phyloP scores from a whole-genome alignment of 2,113 vertebrate species.

The Coptodon bakossiorum region DNA sequence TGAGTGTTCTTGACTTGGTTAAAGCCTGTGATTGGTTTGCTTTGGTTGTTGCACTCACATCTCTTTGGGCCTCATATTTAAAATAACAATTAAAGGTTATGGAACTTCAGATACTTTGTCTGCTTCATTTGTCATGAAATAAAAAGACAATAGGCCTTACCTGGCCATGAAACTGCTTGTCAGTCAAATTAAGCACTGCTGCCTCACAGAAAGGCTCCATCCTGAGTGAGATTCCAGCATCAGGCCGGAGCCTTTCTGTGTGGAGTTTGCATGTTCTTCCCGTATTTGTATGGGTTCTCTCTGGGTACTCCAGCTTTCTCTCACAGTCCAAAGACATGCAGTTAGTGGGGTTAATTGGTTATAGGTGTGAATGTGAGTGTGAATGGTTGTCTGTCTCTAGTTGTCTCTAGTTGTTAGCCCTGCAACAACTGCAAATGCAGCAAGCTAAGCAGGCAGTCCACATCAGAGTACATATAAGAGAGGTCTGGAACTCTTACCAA shows the following conservation, averaged over 20 bases:
- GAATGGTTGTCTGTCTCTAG: background rate
- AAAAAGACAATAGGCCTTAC: background rate
- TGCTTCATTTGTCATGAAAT: background rate
- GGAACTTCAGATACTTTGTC: background rate
- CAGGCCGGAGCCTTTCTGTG: background rate
- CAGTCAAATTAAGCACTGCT: background rate
- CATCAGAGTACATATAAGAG: background rate
- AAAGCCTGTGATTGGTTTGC: background rate
- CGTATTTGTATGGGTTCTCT: background rate
- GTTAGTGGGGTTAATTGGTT: background rate
- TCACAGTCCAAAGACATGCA: background rate
- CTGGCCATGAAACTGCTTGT: background rate
- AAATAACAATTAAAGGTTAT: background rate
- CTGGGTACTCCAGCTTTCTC: background rate
- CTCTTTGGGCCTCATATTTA: background rate
- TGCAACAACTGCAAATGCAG: background rate
- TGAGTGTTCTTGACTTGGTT: background rate
- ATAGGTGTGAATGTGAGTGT: background rate
- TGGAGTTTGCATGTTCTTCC: background rate
- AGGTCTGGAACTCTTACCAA: background rate
- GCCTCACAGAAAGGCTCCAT: background rate
- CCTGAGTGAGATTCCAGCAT: background rate
- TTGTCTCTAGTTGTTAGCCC: background rate
- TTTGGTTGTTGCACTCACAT: background rate
- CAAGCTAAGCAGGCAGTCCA: background rate